phyloP scores from a whole-genome alignment of 2,113 vertebrate species.

The Nannobrachium achirus region DNA sequence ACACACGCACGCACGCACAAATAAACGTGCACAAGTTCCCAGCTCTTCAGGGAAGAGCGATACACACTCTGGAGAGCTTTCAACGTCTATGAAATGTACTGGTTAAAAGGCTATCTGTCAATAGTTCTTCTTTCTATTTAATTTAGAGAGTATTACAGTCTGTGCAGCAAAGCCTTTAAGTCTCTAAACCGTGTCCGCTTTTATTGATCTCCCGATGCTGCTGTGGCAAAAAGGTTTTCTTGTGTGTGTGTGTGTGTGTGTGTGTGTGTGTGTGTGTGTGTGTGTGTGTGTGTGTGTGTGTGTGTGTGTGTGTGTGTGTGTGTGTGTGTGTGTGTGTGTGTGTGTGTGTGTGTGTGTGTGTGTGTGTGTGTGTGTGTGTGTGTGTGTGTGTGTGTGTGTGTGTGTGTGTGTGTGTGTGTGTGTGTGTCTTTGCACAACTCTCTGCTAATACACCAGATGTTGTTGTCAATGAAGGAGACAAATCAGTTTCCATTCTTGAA shows the following conservation, averaged over 20 bases:
- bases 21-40: background rate
- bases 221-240: too few relatives aligned
- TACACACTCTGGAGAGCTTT: too few relatives aligned
- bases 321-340: background rate
- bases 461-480: too few relatives aligned
- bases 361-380: constrained; percentile 11
- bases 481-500: too few relatives aligned
- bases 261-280: constrained; percentile 9
- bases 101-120: too few relatives aligned
- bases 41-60: too few relatives aligned
- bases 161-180: background rate
- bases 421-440: too few relatives aligned
- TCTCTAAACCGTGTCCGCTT: too few relatives aligned
- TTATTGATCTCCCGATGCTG: background rate
- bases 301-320: background rate
- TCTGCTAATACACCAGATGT: too few relatives aligned
- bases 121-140: too few relatives aligned
- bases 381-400: background rate
- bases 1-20: background rate
- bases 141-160: background rate
- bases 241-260: background rate
- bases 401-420: background rate
- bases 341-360: background rate
- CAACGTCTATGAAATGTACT: too few relatives aligned
- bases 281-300: background rate